A percentile compares a stretch with the other conserved stretches of the same genome.
These are phyloP conservation scores for Anguilla pacifica DNA, from an alignment of 2,797 vertebrate genomes.

Conservation along the genomic window DNA sequence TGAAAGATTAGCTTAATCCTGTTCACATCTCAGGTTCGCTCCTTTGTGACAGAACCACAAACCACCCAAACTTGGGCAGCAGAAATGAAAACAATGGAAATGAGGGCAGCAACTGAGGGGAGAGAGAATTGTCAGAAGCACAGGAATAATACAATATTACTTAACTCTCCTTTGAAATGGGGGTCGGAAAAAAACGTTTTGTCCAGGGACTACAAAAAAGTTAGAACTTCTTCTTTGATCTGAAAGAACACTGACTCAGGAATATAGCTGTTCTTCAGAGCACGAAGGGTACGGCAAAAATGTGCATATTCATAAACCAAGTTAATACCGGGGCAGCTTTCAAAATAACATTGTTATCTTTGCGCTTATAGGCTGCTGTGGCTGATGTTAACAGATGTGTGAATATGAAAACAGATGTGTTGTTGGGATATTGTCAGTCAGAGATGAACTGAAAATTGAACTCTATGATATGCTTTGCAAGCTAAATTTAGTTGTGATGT, in stretches of 20 bases:
- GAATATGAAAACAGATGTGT: neutral
- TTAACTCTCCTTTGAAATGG: slow-evolving; percentile 24
- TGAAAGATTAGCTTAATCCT: neutral
- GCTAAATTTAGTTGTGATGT: neutral
- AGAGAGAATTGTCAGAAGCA: slow-evolving; percentile 13
- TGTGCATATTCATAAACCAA: neutral
- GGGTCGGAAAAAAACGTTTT: neutral
- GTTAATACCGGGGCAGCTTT: neutral
- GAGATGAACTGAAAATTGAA: neutral
- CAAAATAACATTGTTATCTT: neutral
- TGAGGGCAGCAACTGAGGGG: neutral
- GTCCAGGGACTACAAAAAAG: slow-evolving; percentile 31
- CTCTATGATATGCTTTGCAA: neutral
- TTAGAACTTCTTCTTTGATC: slow-evolving; percentile 32
- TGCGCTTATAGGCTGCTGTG: neutral
- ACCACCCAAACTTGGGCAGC: slow-evolving; percentile 16
- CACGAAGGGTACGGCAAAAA: neutral
- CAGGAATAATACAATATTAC: slow-evolving; percentile 5
- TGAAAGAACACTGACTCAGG: slow-evolving; percentile 21
- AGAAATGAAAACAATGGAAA: slow-evolving; percentile 23
- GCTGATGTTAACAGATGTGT: neutral
- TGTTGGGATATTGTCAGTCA: neutral
- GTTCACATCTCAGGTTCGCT: neutral
- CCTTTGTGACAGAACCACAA: neutral
- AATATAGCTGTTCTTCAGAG: slow-evolving; percentile 6